These are phyloP conservation scores for Acanthiza pusilla DNA, from an alignment of 2,797 vertebrate species.

Conservation along the genomic window DNA sequence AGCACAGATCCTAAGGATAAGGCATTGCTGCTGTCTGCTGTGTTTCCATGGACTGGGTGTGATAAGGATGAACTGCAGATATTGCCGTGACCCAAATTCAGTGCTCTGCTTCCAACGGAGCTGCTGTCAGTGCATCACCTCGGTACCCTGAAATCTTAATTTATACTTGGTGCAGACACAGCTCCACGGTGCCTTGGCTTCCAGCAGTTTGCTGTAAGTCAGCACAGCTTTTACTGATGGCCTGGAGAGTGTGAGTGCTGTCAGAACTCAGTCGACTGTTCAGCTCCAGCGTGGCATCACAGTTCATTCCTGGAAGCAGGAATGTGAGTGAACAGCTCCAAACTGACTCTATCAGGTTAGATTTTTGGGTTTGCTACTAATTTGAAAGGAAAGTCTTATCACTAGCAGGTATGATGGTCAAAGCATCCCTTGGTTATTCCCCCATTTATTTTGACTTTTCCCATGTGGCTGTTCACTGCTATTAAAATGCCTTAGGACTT, in stretches of 20 bases:
- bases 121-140: background rate
- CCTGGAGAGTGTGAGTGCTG: background rate
- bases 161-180: background rate
- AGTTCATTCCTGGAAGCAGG: background rate
- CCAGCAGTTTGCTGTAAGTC: background rate
- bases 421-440: background rate
- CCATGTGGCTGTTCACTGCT: background rate
- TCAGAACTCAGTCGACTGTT: background rate
- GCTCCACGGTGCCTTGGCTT: background rate
- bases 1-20: background rate
- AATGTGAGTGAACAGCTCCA: background rate
- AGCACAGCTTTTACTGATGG: background rate
- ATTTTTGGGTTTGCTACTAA: background rate
- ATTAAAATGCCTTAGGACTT: background rate
- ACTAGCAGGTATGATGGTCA: background rate
- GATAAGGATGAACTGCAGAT: background rate
- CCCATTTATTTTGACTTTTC: background rate
- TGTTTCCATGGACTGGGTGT: background rate
- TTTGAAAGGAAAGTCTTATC: background rate
- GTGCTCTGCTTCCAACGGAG: background rate
- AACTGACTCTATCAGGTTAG: background rate
- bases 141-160: background rate
- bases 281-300: fast-evolving
- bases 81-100: background rate
- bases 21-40: background rate